phyloP scores from a whole-genome alignment of 2,888 invertebrate genomes.

The Imbricaverruca yamaguchii region DNA sequence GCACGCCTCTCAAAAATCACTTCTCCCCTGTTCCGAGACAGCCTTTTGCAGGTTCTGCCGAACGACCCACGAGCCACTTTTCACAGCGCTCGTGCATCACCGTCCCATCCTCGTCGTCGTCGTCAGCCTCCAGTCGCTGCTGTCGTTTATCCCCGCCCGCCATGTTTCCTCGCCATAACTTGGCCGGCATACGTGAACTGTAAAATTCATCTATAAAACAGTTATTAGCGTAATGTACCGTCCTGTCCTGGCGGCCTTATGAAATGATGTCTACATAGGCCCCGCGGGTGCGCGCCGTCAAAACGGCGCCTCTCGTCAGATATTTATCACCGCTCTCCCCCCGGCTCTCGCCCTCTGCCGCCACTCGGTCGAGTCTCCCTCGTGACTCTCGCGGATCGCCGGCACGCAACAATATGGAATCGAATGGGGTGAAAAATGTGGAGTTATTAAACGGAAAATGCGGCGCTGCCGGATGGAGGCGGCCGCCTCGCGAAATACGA shows the following conservation, averaged over 20 bases:
- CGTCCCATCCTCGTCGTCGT: too few species aligned
- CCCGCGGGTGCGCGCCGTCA: background rate
- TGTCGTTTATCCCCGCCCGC: background rate
- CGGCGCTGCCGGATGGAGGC: background rate
- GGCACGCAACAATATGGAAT: conserved; percentile 5
- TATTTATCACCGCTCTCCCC: conserved; percentile 9
- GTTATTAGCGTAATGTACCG: conserved; percentile 14
- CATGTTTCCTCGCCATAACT: background rate
- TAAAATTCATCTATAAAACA: conserved; percentile 18
- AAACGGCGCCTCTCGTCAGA: background rate
- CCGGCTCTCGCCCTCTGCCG: background rate
- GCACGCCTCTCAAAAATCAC: too few species aligned
- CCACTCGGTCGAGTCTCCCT: background rate
- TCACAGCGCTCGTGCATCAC: too few species aligned
- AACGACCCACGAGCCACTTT: too few species aligned
- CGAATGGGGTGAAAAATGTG: conserved; percentile 21
- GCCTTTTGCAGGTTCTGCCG: too few species aligned
- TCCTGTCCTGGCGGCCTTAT: conserved; percentile 11
- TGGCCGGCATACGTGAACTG: background rate
- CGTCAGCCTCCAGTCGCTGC: too few species aligned
- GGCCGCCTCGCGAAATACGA: background rate
- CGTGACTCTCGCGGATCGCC: background rate
- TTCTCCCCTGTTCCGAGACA: too few species aligned
- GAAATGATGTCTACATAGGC: conserved; percentile 19
- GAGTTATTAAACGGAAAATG: conserved; percentile 16